Percentiles rank a stretch among this genome's conserved stretches.
These are phyloP conservation scores for Leontopithecus rosalia DNA, from an alignment of 2,797 vertebrate genomes.

Conservation along the genomic window DNA sequence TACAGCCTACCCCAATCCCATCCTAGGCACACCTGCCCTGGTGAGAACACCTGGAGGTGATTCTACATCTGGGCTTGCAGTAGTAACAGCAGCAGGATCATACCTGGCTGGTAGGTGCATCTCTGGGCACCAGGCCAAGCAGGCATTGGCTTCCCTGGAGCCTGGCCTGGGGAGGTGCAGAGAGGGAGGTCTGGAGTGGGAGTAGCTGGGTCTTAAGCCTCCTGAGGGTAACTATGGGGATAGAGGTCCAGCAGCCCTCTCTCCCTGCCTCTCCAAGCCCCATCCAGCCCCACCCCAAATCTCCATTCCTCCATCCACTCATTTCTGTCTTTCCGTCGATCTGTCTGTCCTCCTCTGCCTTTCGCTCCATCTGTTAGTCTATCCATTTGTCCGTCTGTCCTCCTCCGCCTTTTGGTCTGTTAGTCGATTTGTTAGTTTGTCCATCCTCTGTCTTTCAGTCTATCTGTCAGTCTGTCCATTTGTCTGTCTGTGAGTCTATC, in stretches of 20 bases:
- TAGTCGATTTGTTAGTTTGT: background rate
- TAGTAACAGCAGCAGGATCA: background rate
- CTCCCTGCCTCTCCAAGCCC: too few species aligned
- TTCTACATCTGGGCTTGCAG: constrained; percentile 29
- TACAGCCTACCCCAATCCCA: background rate
- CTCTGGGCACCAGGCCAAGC: background rate
- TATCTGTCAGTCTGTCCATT: background rate
- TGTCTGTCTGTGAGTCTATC: background rate
- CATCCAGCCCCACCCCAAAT: background rate
- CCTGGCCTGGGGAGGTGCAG: background rate
- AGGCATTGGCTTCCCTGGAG: background rate
- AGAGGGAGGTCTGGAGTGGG: background rate
- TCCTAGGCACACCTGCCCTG: background rate
- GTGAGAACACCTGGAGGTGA: background rate
- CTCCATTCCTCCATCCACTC: background rate
- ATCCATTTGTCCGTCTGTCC: too few species aligned
- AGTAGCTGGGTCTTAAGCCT: background rate
- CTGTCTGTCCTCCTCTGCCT: background rate
- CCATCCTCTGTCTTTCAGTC: background rate
- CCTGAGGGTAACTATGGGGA: background rate
- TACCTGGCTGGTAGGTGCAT: background rate
- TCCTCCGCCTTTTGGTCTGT: background rate
- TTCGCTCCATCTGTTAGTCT: background rate
- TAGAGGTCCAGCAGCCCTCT: background rate
- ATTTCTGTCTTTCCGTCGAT: background rate